These are phyloP conservation scores for Coelinius sp. DNA, from an alignment of 2,888 invertebrate species.

Conservation along the genomic window DNA sequence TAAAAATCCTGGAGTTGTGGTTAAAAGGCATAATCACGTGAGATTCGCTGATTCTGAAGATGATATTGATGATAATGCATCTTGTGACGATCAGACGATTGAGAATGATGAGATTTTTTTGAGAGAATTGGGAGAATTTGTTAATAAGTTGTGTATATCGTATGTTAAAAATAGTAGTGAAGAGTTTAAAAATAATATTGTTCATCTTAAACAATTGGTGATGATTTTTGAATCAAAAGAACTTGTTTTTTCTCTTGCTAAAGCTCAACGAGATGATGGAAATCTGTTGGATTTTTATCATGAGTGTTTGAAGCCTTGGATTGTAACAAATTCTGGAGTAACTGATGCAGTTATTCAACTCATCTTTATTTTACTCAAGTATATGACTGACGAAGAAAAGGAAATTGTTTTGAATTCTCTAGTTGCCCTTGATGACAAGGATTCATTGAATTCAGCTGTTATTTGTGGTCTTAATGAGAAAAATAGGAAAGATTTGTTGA, in stretches of 20 bases:
- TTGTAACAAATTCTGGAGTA: slow-evolving; percentile 72
- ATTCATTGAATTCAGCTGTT: slow-evolving; percentile 54
- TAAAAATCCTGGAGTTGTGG: slow-evolving; percentile 69
- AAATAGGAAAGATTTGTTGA: slow-evolving; percentile 64
- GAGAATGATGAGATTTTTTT: slow-evolving; percentile 67
- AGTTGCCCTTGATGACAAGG: slow-evolving; percentile 64
- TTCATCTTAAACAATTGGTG: slow-evolving; percentile 73
- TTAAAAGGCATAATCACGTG: slow-evolving; percentile 72
- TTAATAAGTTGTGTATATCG: slow-evolving; percentile 71
- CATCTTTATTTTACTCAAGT: slow-evolving; percentile 75
- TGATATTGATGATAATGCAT: slow-evolving; percentile 41
- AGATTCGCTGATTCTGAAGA: slow-evolving; percentile 71
- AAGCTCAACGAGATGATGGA: slow-evolving; percentile 57
- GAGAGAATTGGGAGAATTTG: slow-evolving; percentile 71
- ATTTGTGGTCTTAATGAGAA: slow-evolving; percentile 70
- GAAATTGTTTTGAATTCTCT: slow-evolving; percentile 74
- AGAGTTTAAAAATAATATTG: slow-evolving; percentile 72
- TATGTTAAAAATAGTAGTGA: slow-evolving; percentile 71
- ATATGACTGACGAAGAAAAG: slow-evolving; percentile 73
- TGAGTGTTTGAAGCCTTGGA: slow-evolving; percentile 71
- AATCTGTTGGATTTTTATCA: slow-evolving; percentile 68
- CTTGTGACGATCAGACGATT: neutral
- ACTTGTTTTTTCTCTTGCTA: slow-evolving; percentile 72
- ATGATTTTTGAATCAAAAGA: slow-evolving; percentile 74
- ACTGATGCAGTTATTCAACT: slow-evolving; percentile 76